Evolutionary conservation across 1,140 invertebrate genomes (phyloP).

Genomic region (Meteorus sp.): DNA sequence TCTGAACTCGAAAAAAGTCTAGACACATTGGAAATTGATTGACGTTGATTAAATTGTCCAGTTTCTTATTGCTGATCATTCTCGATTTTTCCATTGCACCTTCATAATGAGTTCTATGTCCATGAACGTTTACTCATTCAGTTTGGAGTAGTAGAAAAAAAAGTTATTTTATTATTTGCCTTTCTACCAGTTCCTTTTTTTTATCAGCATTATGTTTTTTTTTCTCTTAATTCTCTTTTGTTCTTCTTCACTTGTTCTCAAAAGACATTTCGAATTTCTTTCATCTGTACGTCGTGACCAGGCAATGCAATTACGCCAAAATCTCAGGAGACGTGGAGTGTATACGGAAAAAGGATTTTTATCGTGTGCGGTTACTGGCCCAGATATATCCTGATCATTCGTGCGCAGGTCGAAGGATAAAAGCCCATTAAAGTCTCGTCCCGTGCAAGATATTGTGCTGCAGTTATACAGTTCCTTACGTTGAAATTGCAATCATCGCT

Average conservation of each 20-base stretch:
- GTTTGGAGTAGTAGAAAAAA: no score
- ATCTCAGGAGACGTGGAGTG: slow-evolving; percentile 31
- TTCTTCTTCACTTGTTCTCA: neutral
- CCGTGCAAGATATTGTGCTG: neutral
- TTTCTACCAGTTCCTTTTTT: no score
- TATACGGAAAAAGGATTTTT: slow-evolving; percentile 21
- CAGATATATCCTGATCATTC: neutral
- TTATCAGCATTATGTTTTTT: neutral
- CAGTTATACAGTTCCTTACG: neutral
- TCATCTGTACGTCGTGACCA: slow-evolving; percentile 30
- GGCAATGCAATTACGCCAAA: slow-evolving; percentile 34
- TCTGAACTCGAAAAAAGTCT: neutral
- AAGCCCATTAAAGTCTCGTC: neutral
- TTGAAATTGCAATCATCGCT: slow-evolving; percentile 14
- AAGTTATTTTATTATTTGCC: no score
- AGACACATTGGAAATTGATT: neutral
- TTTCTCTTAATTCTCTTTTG: neutral
- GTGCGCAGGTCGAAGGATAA: neutral
- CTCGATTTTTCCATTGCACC: no score
- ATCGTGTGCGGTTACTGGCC: neutral
- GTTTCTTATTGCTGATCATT: no score
- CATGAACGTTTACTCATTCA: neutral
- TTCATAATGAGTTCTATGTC: neutral
- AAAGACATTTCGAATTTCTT: slow-evolving; percentile 16
- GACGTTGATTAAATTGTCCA: slow-evolving; percentile 6